Evolutionary conservation across 1,140 invertebrate genomes (phyloP), one percentile per base, ranked within the genome.

Genomic region (Proctacanthus coquilletti): DNA sequence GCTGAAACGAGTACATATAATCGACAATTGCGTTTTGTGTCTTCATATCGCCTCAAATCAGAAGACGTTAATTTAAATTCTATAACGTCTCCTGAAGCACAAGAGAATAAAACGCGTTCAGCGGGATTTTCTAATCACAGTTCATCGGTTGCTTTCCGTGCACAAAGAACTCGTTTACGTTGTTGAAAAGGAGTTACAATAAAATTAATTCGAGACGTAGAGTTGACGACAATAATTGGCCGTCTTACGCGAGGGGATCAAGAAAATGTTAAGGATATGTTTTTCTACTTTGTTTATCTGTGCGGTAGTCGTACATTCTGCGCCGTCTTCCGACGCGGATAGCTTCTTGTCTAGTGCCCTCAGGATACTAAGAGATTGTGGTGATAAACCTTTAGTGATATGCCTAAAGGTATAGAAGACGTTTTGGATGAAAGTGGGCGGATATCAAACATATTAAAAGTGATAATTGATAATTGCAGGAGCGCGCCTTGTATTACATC

Each of bases 311-410:
- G 23, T 27, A 27, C 23, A 27, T 9, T 9, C 35, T 34, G 21
- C 34, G 19, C 21, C 30, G 38, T 40, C 18, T 15, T 19, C 19
- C 25, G 18, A 43, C n/a, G n/a, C 62, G 11, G 61, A 62, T 46
- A 66, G 65, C 42, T 54, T 70, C 43, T 42, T 71, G 29, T 58
- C 61, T 3, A 64, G 66, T 29, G 74, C 80, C 20, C 68, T 83
- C 39, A 66, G 68, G 44, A 74, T 75, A 39, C 63, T 78, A 39
- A 71, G 74, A 55, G 68, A 71, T 38, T 79, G 80, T 51, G 70
- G 70, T 18, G 73, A 80, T 36, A 64, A 73, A 42, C 74, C 78
- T 40, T 58, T 84, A 42, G 63, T 75, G 20, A 65, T 80, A 51
- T 84, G 81, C 49, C 60, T 84, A 39, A 84, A 85, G 67, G 73